Evolutionary conservation across 2,113 vertebrate genomes (phyloP).

Genomic region (Calyptommatus sinebrachiatus): DNA sequence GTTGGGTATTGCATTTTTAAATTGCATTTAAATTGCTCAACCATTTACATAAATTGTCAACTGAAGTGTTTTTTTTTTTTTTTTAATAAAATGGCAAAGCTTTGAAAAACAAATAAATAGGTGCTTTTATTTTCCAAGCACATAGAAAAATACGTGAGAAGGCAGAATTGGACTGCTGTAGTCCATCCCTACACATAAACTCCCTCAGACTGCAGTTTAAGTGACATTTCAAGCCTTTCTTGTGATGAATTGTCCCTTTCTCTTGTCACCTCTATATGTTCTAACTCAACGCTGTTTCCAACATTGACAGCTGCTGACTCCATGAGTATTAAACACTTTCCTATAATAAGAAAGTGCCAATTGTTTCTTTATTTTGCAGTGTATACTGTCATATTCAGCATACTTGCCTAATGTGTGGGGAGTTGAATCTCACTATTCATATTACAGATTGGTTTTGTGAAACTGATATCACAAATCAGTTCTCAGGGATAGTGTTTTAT

Average conservation of each 20-base stretch:
- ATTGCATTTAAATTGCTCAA: too few species aligned
- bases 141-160: too few species aligned
- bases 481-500: background rate
- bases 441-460: background rate
- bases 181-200: too few species aligned
- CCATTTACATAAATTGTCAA: too few species aligned
- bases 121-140: too few species aligned
- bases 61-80: too few species aligned
- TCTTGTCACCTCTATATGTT: rapidly evolving
- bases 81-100: too few species aligned
- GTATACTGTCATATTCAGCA: background rate
- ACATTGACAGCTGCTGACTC: background rate
- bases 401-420: background rate
- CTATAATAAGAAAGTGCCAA: background rate
- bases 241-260: background rate
- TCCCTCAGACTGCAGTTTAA: too few species aligned
- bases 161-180: too few species aligned
- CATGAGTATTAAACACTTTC: background rate
- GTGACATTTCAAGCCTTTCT: background rate
- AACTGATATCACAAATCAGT: background rate
- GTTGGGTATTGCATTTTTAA: too few species aligned
- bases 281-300: background rate
- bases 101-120: too few species aligned
- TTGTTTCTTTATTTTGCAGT: background rate
- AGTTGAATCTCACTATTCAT: background rate